phyloP scores from a whole-genome alignment of 2,888 invertebrate species.

The Chorisops tibialis region DNA sequence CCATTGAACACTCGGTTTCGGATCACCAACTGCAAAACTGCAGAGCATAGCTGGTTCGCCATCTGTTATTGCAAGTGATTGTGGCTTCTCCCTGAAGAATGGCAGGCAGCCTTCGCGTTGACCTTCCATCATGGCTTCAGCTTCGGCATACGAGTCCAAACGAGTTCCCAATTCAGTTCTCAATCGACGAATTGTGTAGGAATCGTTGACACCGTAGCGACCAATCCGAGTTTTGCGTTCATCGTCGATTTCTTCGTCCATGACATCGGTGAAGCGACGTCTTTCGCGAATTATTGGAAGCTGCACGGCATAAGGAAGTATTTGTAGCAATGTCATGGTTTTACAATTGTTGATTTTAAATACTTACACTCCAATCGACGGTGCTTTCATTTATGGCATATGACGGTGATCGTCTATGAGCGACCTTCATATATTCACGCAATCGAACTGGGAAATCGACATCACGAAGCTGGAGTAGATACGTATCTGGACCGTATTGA shows the following conservation, averaged over 20 bases:
- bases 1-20: conserved; percentile 84
- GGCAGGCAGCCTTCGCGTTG: conserved; percentile 76
- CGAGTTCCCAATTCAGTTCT: conserved; percentile 82
- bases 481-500: conserved; percentile 95
- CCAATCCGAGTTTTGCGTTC: conserved; percentile 79
- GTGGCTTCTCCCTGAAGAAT: conserved; percentile 91
- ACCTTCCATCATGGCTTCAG: conserved; percentile 77
- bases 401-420: conserved; percentile 71
- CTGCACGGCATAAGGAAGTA: conserved; percentile 50
- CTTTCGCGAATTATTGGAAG: conserved; percentile 85
- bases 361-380: conserved; percentile 75
- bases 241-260: conserved; percentile 94
- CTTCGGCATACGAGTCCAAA: conserved; percentile 82
- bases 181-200: conserved; percentile 69
- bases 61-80: conserved; percentile 75
- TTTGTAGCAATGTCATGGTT: not conserved
- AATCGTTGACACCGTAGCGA: conserved; percentile 68
- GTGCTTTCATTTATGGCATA: conserved; percentile 66
- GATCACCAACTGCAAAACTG: conserved; percentile 84
- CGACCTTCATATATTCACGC: conserved; percentile 93
- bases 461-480: conserved; percentile 88
- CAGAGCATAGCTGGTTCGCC: conserved; percentile 72
- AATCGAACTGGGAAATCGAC: conserved; percentile 91
- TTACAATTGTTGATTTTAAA: not conserved
- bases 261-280: conserved; percentile 86